phyloP scores from a whole-genome alignment of 2,888 invertebrate species.

The Aspidiotus rigidus region DNA sequence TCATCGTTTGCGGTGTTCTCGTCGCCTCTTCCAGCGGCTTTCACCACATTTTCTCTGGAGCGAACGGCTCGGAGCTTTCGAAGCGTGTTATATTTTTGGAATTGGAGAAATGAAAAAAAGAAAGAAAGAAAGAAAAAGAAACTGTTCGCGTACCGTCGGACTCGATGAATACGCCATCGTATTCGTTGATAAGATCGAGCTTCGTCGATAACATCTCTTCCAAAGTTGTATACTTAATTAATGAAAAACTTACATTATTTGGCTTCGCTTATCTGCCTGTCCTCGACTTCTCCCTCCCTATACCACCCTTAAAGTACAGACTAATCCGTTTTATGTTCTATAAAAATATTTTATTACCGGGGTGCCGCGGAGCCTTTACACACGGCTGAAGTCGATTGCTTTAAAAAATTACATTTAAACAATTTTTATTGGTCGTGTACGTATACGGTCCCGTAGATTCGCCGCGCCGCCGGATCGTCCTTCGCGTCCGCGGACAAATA shows the following conservation, averaged over 20 bases:
- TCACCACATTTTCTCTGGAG: too few species aligned
- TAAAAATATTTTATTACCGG: background rate
- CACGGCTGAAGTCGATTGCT: background rate
- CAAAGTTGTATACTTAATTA: constrained; percentile 2
- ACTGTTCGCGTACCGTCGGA: too few species aligned
- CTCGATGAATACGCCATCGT: background rate
- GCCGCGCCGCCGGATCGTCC: too few species aligned
- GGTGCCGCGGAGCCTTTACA: background rate
- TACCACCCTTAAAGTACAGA: background rate
- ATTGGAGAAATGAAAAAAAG: too few species aligned
- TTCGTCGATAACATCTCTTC: background rate
- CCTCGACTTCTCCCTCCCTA: background rate
- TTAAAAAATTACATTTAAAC: background rate
- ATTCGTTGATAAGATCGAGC: background rate
- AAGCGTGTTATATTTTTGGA: too few species aligned
- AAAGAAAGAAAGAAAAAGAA: too few species aligned
- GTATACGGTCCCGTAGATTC: background rate
- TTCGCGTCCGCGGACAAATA: too few species aligned
- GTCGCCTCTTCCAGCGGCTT: too few species aligned
- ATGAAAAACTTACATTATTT: constrained; percentile 4
- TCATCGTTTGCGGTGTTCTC: too few species aligned
- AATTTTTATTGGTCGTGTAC: constrained; percentile 2
- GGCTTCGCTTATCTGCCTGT: background rate
- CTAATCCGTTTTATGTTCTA: constrained; percentile 4
- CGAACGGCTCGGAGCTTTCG: too few species aligned